Evolutionary conservation across 1,140 invertebrate genomes (phyloP).

Genomic region (Sinella curviseta): DNA sequence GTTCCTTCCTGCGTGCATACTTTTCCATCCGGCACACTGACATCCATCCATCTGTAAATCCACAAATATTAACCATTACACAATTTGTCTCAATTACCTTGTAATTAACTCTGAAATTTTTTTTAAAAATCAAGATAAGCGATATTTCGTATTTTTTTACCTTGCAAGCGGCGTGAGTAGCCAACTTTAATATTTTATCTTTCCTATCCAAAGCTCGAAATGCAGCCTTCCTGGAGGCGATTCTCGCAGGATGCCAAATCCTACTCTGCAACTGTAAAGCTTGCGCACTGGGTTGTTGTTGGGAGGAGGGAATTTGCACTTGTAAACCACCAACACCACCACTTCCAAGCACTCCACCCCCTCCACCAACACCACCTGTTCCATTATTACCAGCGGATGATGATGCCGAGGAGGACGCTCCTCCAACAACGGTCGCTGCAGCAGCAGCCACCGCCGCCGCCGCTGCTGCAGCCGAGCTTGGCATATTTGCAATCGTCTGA

Average conservation of each 20-base stretch:
- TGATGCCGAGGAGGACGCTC: neutral
- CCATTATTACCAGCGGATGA: neutral
- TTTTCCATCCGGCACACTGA: constrained; percentile 47
- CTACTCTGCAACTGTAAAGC: constrained; percentile 13
- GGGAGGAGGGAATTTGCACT: neutral
- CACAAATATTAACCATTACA: constrained; percentile 3
- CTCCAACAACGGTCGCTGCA: neutral
- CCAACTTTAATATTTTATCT: constrained; percentile 44
- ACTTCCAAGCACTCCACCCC: neutral
- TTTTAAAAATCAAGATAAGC: no score
- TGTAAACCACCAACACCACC: neutral
- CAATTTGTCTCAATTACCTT: neutral
- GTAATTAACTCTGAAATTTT: no score
- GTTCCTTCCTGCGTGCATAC: constrained; percentile 32
- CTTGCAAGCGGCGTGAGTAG: constrained; percentile 45
- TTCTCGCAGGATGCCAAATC: constrained; percentile 40
- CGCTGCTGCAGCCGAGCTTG: neutral
- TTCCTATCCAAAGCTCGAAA: constrained; percentile 37
- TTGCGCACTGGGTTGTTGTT: neutral
- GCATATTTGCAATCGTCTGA: neutral
- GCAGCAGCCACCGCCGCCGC: neutral
- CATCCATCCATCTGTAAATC: constrained; percentile 39
- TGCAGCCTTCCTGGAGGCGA: constrained; percentile 39
- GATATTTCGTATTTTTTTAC: no score
- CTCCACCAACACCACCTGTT: neutral